phyloP scores from a whole-genome alignment of 1,140 invertebrate genomes.

The Aphidius ervi region DNA sequence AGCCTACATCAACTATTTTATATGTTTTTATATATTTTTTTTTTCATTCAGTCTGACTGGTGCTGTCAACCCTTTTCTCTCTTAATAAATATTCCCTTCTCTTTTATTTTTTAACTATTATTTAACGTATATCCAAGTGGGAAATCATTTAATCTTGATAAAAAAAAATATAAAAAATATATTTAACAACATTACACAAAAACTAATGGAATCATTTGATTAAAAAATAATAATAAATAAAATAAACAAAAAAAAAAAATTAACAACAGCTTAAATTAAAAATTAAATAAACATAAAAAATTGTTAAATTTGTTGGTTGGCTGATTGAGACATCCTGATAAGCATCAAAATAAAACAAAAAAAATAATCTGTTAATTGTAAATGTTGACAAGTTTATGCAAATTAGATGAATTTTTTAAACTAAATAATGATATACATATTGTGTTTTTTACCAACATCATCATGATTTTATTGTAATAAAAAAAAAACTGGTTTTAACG shows the following conservation, averaged over 20 bases:
- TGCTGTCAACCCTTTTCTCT: slow-evolving; percentile 11
- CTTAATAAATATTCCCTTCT: slow-evolving; percentile 4
- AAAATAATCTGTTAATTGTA: slow-evolving; percentile 18
- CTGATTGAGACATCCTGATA: slow-evolving; percentile 16
- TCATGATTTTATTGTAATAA: too few species aligned
- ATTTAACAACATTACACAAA: not conserved
- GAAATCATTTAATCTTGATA: not conserved
- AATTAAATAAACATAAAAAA: not conserved
- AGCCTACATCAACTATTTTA: slow-evolving; percentile 28
- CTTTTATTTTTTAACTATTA: slow-evolving; percentile 27
- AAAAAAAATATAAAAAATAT: not conserved
- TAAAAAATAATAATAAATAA: not conserved
- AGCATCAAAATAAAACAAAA: not conserved
- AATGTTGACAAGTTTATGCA: slow-evolving; percentile 21
- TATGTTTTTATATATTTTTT: slow-evolving; percentile 32
- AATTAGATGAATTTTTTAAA: slow-evolving; percentile 15
- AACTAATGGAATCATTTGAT: not conserved
- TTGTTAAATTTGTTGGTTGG: not conserved
- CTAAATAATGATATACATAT: not conserved
- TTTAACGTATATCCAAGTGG: slow-evolving; percentile 24
- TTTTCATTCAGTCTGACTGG: slow-evolving; percentile 21
- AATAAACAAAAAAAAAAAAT: not conserved
- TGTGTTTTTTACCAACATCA: too few species aligned
- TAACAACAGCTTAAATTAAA: not conserved
- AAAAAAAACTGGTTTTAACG: slow-evolving; percentile 1